phyloP scores from a whole-genome alignment of 2,888 invertebrate genomes.

The Amblyteles armatorius region DNA sequence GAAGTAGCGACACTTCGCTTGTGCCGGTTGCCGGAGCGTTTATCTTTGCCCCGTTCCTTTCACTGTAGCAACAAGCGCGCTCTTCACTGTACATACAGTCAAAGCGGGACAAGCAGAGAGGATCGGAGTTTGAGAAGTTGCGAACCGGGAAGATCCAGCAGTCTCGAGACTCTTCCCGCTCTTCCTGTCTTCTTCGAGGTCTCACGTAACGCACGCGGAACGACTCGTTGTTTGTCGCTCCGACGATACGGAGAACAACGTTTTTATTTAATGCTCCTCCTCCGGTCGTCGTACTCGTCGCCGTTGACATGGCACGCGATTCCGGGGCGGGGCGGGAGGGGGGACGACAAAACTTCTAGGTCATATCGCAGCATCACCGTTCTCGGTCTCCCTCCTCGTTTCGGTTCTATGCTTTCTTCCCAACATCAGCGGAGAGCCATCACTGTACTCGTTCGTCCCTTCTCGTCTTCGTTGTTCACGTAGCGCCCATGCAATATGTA shows the following conservation, averaged over 20 bases:
- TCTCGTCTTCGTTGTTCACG: slow-evolving; percentile 70
- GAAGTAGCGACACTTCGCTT: slow-evolving; percentile 35
- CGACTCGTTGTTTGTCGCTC: slow-evolving; percentile 60
- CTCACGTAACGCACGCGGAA: slow-evolving; percentile 23
- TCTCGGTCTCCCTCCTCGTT: neutral
- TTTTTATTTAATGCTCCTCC: slow-evolving; percentile 64
- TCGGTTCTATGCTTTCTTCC: slow-evolving; percentile 14
- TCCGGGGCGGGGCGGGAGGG: slow-evolving; percentile 19
- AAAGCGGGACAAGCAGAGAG: neutral
- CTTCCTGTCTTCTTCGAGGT: slow-evolving; percentile 18
- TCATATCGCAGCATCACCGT: slow-evolving; percentile 51
- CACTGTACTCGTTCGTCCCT: slow-evolving; percentile 16
- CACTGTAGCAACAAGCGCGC: slow-evolving; percentile 7
- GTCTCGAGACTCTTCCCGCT: neutral
- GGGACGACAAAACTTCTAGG: slow-evolving; percentile 38
- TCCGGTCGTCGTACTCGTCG: slow-evolving; percentile 25
- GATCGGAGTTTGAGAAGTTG: slow-evolving; percentile 51
- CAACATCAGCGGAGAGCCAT: slow-evolving; percentile 38
- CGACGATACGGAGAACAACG: slow-evolving; percentile 49
- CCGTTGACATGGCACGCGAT: slow-evolving; percentile 38
- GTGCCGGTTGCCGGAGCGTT: slow-evolving; percentile 2
- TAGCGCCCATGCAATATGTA: slow-evolving; percentile 72
- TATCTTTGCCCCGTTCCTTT: slow-evolving; percentile 17
- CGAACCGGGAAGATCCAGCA: slow-evolving; percentile 14
- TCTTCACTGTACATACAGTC: slow-evolving; percentile 3